phyloP scores from a whole-genome alignment of 2,888 invertebrate genomes.

The Xylota segnis region DNA sequence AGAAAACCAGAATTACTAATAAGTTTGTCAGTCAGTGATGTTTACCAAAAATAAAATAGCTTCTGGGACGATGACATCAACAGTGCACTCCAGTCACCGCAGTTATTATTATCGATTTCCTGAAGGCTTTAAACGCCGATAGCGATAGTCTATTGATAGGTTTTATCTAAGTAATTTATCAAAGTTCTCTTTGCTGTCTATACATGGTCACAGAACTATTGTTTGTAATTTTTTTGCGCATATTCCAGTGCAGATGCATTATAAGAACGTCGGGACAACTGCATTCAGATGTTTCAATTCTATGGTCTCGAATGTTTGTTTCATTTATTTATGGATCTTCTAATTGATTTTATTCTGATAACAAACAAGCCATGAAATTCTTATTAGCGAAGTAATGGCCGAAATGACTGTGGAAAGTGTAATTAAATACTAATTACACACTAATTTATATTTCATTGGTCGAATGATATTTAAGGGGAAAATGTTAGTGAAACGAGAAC shows the following conservation, averaged over 20 bases:
- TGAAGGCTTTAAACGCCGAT: neutral
- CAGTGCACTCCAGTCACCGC: neutral
- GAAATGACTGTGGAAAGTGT: neutral
- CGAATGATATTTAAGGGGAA: neutral
- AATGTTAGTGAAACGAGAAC: neutral
- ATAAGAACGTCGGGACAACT: too few relatives aligned
- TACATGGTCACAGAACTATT: neutral
- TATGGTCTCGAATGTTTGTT: too few relatives aligned
- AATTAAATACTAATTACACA: neutral
- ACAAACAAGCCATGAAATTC: neutral
- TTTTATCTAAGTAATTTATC: neutral
- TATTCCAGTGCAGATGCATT: too few relatives aligned
- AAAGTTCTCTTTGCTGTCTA: neutral
- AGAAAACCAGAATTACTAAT: too few relatives aligned
- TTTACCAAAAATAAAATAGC: too few relatives aligned
- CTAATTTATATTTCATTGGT: neutral
- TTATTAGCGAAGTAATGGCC: neutral
- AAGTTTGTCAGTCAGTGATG: too few relatives aligned
- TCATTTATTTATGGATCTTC: neutral
- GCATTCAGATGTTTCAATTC: too few relatives aligned
- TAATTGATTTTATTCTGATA: neutral
- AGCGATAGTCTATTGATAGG: neutral
- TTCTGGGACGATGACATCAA: neutral
- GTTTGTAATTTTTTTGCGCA: neutral
- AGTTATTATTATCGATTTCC: neutral